Percentiles rank a stretch among this genome's conserved stretches.
Evolutionary conservation across 1,140 invertebrate species (phyloP).

Genomic region (Papilio glaucus): DNA sequence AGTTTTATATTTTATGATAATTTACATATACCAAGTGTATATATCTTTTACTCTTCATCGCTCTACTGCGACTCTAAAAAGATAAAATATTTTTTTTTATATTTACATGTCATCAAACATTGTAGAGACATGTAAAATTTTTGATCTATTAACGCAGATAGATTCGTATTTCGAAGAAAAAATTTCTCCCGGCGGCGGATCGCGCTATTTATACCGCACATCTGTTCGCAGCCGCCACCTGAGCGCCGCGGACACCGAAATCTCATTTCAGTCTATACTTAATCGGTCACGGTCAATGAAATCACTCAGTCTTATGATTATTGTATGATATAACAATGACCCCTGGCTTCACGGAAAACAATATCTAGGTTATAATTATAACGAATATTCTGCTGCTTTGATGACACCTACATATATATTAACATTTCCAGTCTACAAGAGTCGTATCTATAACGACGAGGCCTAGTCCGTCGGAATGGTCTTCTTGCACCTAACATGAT

Average conservation of each 20-base stretch:
- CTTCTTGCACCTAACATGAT: slow-evolving; percentile 47
- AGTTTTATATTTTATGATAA: no score
- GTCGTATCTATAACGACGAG: slow-evolving; percentile 44
- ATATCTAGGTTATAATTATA: slow-evolving; percentile 7
- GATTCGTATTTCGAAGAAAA: slow-evolving; percentile 7
- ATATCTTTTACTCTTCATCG: no score
- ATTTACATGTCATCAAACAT: background rate
- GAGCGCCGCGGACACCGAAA: slow-evolving; percentile 9
- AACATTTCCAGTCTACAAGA: slow-evolving; percentile 18
- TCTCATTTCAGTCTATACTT: slow-evolving; percentile 5
- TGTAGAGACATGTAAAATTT: background rate
- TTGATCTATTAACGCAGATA: slow-evolving; percentile 7
- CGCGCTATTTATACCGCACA: slow-evolving; percentile 23
- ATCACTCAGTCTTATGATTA: no score
- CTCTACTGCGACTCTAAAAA: no score
- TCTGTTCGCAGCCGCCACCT: slow-evolving; percentile 26
- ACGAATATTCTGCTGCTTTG: background rate
- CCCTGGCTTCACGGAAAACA: no score
- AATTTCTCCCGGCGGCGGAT: background rate
- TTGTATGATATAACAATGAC: no score
- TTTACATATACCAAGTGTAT: no score
- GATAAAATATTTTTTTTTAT: no score
- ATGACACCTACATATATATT: background rate
- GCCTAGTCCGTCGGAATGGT: slow-evolving; percentile 48
- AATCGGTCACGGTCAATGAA: slow-evolving; percentile 22